Evolutionary conservation across 2,888 invertebrate species (phyloP).

Genomic region (Ferdinandea cuprea): DNA sequence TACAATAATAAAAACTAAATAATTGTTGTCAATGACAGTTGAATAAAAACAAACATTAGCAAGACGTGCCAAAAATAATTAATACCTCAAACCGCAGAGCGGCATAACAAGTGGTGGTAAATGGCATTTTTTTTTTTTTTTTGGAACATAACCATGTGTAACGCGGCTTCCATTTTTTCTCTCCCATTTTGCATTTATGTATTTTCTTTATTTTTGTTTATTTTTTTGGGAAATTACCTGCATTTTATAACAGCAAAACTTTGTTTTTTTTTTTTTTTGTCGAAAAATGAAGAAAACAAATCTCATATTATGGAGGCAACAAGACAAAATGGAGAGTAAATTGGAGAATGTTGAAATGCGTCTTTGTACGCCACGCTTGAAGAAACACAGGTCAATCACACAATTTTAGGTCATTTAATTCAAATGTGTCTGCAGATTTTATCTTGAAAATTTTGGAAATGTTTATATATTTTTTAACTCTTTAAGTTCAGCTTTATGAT

Average conservation of each 20-base stretch:
- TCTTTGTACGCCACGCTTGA: constrained; percentile 34
- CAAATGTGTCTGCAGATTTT: neutral
- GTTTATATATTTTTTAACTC: no score
- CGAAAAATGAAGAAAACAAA: neutral
- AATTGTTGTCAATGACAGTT: constrained; percentile 6
- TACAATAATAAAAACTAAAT: neutral
- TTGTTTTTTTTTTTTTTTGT: neutral
- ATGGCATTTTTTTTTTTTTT: neutral
- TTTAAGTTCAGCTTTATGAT: no score
- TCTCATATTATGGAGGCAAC: constrained; percentile 24
- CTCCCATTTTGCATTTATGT: neutral
- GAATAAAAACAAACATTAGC: neutral
- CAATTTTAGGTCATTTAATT: constrained; percentile 30
- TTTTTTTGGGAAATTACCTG: neutral
- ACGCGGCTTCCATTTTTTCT: constrained; percentile 1
- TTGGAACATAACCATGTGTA: neutral
- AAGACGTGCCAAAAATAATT: constrained; percentile 6
- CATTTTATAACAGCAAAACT: constrained; percentile 31
- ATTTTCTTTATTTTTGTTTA: constrained; percentile 10
- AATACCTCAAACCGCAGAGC: neutral
- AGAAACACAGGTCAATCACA: constrained; percentile 14
- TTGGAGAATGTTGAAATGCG: constrained; percentile 45
- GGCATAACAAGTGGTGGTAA: constrained; percentile 2
- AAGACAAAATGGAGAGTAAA: constrained; percentile 35
- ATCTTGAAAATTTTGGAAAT: neutral